A percentile compares a stretch with the other conserved stretches of the same genome.
These are phyloP conservation scores for Oxytorus armatus DNA, from an alignment of 2,888 invertebrate genomes.

Conservation along the genomic window DNA sequence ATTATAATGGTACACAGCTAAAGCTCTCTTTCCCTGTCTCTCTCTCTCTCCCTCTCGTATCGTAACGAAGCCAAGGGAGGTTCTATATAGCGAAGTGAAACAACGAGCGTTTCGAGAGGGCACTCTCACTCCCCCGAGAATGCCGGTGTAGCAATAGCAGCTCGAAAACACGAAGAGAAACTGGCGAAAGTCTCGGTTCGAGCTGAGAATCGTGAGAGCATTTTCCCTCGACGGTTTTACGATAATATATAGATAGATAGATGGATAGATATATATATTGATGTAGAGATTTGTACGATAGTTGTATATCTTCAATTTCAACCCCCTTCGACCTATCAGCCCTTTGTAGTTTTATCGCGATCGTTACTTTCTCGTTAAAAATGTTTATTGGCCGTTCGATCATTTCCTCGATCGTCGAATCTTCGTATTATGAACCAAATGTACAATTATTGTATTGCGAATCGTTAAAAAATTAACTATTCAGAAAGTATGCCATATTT, in stretches of 20 bases:
- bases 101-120: constrained; percentile 58
- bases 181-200: constrained; percentile 50
- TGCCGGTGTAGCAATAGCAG: constrained; percentile 38
- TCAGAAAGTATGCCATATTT: too few relatives aligned
- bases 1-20: neutral
- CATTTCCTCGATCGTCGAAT: neutral
- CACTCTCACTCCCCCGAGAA: constrained; percentile 41
- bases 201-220: constrained; percentile 41
- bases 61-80: constrained; percentile 41
- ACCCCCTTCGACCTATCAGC: constrained; percentile 19
- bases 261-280: neutral
- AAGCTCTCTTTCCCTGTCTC: constrained; percentile 10
- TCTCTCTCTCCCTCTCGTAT: constrained; percentile 6
- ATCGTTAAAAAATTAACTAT: too few relatives aligned
- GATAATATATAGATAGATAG: constrained; percentile 15
- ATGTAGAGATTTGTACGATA: neutral
- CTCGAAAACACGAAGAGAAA: constrained; percentile 57
- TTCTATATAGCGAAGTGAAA: constrained; percentile 40
- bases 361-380: constrained; percentile 2
- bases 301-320: constrained; percentile 40
- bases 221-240: constrained; percentile 19
- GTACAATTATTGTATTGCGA: too few relatives aligned
- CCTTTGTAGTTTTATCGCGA: constrained; percentile 18
- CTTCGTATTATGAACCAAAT: too few relatives aligned
- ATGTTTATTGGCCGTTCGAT: neutral